A percentile compares a stretch with the other conserved stretches of the same genome.
Conservation (phyloP, 1,140 invertebrate species). For the Vanessa tameamea region DNA sequence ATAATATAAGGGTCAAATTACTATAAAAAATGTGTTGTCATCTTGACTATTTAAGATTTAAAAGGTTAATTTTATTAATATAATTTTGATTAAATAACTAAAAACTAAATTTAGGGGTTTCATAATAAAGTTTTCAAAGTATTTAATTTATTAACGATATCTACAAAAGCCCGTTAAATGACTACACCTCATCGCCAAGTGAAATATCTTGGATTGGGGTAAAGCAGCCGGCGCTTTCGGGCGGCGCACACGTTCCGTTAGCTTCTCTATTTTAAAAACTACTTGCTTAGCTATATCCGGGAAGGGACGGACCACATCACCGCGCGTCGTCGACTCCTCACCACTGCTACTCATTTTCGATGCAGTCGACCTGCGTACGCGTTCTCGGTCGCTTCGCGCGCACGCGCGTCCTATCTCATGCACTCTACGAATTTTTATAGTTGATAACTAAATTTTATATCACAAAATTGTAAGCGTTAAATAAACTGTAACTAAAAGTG, state of each 20-base stretch:
- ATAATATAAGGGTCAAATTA: no score
- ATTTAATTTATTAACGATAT: constrained; percentile 4
- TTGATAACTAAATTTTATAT: constrained; percentile 56
- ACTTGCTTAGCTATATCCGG: constrained; percentile 75
- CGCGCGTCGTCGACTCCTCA: constrained; percentile 55
- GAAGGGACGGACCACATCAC: constrained; percentile 71
- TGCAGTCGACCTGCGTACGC: constrained; percentile 78
- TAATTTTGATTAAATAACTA: no score
- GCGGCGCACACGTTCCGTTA: constrained; percentile 75
- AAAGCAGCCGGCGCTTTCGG: constrained; percentile 75
- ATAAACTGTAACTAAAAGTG: constrained; percentile 64
- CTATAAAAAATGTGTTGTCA: no score
- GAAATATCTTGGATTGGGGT: constrained; percentile 75
- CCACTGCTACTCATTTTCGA: constrained; percentile 67
- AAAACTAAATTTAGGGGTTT: no score
- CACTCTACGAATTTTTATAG: constrained; percentile 60
- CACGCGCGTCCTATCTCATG: constrained; percentile 67
- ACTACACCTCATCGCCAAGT: constrained; percentile 50
- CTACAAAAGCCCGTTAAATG: constrained; percentile 14
- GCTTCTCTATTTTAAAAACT: constrained; percentile 79
- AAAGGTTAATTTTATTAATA: no score
- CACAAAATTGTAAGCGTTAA: constrained; percentile 41
- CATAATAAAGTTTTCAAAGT: no score
- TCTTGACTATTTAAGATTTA: no score
- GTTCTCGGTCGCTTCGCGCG: constrained; percentile 69